A percentile compares a stretch with the other conserved stretches of the same genome.
These are phyloP conservation scores for Menidia menidia DNA, from an alignment of 2,797 vertebrate species.

Conservation along the genomic window DNA sequence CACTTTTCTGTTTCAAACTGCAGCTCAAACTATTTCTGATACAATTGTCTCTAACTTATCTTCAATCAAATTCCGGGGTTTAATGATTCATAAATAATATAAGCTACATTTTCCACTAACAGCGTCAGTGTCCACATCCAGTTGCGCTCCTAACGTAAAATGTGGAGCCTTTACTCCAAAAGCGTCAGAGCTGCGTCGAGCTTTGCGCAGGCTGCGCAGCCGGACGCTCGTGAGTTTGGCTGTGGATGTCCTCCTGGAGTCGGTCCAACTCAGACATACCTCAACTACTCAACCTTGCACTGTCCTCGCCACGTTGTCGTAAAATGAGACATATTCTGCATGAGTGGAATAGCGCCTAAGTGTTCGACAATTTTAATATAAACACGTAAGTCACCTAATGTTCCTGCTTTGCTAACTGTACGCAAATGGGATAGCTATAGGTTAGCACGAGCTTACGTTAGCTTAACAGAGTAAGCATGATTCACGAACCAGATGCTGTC, in stretches of 20 bases:
- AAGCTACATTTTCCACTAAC: too few species aligned
- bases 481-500: not conserved
- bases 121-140: too few species aligned
- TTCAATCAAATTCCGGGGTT: too few species aligned
- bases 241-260: slow-evolving; percentile 7
- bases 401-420: not conserved
- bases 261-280: not conserved
- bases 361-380: slow-evolving; percentile 9
- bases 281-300: slow-evolving; percentile 20
- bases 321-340: slow-evolving; percentile 58
- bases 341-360: slow-evolving; percentile 20
- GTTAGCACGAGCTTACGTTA: slow-evolving; percentile 48
- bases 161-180: not conserved
- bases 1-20: too few species aligned
- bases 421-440: not conserved
- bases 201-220: slow-evolving; percentile 47
- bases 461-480: slow-evolving; percentile 55
- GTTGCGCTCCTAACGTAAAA: too few species aligned
- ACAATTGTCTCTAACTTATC: too few species aligned
- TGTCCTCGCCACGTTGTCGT: not conserved
- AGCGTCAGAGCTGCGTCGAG: slow-evolving; percentile 2
- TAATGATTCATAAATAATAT: too few species aligned
- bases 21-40: too few species aligned
- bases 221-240: slow-evolving; percentile 20
- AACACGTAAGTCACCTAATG: slow-evolving; percentile 57